Evolutionary conservation across 1,140 invertebrate species (phyloP).

Genomic region (Thaumetopoea pityocampa): DNA sequence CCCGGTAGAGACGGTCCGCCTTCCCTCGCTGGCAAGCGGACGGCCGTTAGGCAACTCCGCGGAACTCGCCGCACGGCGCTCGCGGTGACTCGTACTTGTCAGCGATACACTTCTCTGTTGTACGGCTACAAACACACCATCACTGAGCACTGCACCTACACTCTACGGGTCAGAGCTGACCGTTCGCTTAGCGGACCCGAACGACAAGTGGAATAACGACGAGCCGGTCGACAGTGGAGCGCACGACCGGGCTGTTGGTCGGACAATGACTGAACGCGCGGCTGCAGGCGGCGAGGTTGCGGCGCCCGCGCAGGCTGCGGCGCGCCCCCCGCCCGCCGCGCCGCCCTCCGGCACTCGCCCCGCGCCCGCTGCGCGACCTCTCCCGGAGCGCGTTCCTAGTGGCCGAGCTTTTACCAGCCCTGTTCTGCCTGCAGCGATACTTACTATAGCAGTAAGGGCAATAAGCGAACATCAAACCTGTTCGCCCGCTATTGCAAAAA

Average conservation of each 20-base stretch:
- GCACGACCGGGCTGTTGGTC: conserved; percentile 58
- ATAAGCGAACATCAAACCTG: conserved; percentile 27
- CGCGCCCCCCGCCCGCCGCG: conserved; percentile 30
- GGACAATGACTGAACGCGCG: conserved; percentile 57
- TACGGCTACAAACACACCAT: conserved; percentile 70
- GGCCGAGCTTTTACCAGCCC: conserved; percentile 55
- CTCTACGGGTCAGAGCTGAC: conserved; percentile 52
- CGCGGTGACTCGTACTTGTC: conserved; percentile 58
- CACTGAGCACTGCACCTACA: conserved; percentile 64
- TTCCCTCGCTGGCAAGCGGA: conserved; percentile 66
- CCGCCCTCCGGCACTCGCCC: conserved; percentile 21
- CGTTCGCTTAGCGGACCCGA: conserved; percentile 51
- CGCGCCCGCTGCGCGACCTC: conserved; percentile 25
- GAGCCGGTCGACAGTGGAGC: conserved; percentile 36
- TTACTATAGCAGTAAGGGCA: conserved; percentile 51
- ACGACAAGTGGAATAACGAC: conserved; percentile 56
- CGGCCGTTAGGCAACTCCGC: conserved; percentile 56
- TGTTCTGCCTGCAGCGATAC: conserved; percentile 41
- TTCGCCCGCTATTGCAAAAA: conserved; percentile 21
- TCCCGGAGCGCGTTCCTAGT: conserved; percentile 34
- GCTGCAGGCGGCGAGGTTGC: conserved; percentile 26
- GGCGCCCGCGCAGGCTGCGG: conserved; percentile 43
- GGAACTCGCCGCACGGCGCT: conserved; percentile 45
- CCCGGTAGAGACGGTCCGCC: conserved; percentile 63
- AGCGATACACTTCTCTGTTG: conserved; percentile 66